phyloP scores from a whole-genome alignment of 2,797 vertebrate genomes.

The Labeo calbasu region DNA sequence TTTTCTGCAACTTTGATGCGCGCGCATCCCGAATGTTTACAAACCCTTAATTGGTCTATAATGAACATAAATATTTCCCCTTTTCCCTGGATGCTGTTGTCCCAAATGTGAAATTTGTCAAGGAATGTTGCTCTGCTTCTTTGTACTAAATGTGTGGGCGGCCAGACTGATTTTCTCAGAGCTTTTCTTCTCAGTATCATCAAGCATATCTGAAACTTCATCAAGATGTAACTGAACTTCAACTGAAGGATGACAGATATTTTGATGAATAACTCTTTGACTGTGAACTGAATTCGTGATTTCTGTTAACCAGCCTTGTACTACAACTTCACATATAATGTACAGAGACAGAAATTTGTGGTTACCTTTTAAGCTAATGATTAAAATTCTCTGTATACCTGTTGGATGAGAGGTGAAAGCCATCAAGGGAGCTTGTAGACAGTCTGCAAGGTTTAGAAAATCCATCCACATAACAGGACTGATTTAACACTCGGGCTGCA shows the following conservation, averaged over 20 bases:
- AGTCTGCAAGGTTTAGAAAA: conserved; percentile 67
- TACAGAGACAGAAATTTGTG: neutral
- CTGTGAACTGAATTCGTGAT: neutral
- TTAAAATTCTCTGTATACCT: conserved; percentile 66
- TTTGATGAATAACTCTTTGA: neutral
- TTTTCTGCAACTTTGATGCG: too few relatives aligned
- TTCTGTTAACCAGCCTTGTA: neutral
- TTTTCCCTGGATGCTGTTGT: conserved; percentile 35
- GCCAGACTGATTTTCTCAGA: conserved; percentile 45
- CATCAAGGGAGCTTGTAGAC: conserved; percentile 70
- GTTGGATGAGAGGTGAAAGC: conserved; percentile 58
- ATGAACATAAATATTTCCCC: conserved; percentile 2
- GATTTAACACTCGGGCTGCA: conserved; percentile 74
- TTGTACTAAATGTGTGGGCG: conserved; percentile 44
- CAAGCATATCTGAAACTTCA: conserved; percentile 22
- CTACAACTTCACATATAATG: neutral
- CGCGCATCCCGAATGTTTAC: too few relatives aligned
- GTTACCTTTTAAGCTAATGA: neutral
- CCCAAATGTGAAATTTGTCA: conserved; percentile 33
- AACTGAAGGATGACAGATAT: conserved; percentile 6
- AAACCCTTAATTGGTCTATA: neutral
- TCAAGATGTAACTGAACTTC: conserved; percentile 32
- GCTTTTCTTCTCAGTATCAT: conserved; percentile 20
- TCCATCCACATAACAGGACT: conserved; percentile 68
- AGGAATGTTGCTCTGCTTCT: conserved; percentile 47